Conservation (phyloP, 2,797 vertebrate species). For the Trematomus bernacchii region DNA sequence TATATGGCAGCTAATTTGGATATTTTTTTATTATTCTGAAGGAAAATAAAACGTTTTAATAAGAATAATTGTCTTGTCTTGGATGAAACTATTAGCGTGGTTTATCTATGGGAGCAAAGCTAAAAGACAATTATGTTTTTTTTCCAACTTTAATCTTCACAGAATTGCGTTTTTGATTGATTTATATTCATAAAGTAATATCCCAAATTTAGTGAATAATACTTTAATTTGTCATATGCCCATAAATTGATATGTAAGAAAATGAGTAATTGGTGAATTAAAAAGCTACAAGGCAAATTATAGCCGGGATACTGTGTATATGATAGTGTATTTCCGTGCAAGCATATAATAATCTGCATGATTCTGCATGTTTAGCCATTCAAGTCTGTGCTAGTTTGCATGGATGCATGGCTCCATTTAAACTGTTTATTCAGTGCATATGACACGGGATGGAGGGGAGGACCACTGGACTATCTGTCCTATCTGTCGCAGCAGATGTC, state of each 20-base stretch:
- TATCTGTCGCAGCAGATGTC: constrained; percentile 51
- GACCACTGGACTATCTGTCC: constrained; percentile 32
- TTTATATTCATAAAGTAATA: constrained; percentile 33
- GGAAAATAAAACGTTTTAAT: background rate
- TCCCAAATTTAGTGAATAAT: constrained; percentile 28
- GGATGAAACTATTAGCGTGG: constrained; percentile 21
- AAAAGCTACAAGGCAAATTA: constrained; percentile 22
- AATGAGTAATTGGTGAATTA: constrained; percentile 22
- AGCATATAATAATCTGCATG: constrained; percentile 19
- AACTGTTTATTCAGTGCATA: constrained; percentile 47
- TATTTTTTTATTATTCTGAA: background rate
- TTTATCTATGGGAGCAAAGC: constrained; percentile 38
- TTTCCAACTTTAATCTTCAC: constrained; percentile 44
- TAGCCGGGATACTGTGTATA: background rate
- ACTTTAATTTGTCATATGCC: constrained; percentile 34
- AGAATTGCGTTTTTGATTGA: constrained; percentile 39
- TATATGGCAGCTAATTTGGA: constrained; percentile 1
- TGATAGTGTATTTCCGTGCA: background rate
- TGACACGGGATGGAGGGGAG: constrained; percentile 24
- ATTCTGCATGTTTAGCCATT: constrained; percentile 39
- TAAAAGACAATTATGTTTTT: constrained; percentile 40
- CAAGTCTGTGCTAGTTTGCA: constrained; percentile 51
- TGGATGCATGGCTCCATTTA: constrained; percentile 49
- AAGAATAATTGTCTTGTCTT: background rate
- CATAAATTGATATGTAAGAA: constrained; percentile 12